phyloP scores from a whole-genome alignment of 2,113 vertebrate genomes.

The Numenius arquata region DNA sequence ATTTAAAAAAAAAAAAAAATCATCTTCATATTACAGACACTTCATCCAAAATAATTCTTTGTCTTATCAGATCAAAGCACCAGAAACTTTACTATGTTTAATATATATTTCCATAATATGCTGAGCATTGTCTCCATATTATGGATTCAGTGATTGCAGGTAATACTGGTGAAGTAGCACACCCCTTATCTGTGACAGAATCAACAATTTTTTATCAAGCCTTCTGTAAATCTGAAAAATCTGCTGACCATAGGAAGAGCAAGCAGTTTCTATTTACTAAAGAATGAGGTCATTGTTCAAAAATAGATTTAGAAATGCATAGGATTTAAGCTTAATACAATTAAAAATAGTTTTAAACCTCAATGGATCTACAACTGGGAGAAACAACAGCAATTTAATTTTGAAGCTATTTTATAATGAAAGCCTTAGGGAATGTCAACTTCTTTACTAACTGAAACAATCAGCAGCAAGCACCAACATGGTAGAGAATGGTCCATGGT shows the following conservation, averaged over 20 bases:
- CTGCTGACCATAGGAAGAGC: not conserved
- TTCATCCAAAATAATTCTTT: not conserved
- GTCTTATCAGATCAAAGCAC: not conserved
- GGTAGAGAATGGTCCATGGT: not conserved
- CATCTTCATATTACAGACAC: not conserved
- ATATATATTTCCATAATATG: not conserved
- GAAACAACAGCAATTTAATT: not conserved
- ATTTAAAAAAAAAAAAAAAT: not conserved
- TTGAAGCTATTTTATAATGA: not conserved
- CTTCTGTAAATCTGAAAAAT: not conserved
- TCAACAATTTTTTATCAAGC: not conserved
- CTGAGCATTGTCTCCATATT: not conserved
- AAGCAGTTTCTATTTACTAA: not conserved
- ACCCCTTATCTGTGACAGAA: not conserved
- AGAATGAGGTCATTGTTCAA: not conserved
- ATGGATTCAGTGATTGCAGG: not conserved
- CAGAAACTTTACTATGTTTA: not conserved
- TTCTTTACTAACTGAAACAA: not conserved
- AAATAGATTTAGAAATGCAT: not conserved
- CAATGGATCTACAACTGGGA: not conserved
- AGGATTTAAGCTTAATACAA: not conserved
- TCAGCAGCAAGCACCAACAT: not conserved
- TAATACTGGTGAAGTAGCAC: not conserved
- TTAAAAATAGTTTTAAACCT: not conserved
- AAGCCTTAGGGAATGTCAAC: not conserved